Evolutionary conservation across 2,113 vertebrate genomes (phyloP), one percentile per base, ranked within the genome.

Genomic region (Dromiciops gliroides): DNA sequence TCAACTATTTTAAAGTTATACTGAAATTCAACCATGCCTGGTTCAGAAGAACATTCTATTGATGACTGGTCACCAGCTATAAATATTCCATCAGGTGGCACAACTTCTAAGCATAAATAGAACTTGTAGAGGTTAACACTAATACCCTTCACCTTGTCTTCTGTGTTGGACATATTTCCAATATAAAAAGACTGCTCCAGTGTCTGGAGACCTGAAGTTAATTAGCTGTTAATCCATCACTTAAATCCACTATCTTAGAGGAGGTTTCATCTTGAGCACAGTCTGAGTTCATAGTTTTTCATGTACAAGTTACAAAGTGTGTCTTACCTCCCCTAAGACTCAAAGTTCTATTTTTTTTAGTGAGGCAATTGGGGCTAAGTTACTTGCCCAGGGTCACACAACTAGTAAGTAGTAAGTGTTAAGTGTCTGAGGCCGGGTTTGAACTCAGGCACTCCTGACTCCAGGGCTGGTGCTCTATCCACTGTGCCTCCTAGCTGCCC

Each of bases 151-250:
- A 97, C 44, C 47, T 97, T 94, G 88, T 93, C 96, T 94, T 89
- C 23, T 95, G 89, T 94, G 48, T 95, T 94, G 91, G 52, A 92
- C 37, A 93, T 53, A 23, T 50, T 96, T 97, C 90, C 96, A 92
- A 96, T 97, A 96, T 90, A 94, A 97, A 96, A 48, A 47, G 48
- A 97, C 14, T 91, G 91, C 95, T 83, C 22, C n/a, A 83, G 37
- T 44, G 14, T 19, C 67, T 91, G 91, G 95, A 95, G 51, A 92
- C 49, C 67, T 83, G 53, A 3, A 93, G 67, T 96, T 97, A 98
- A 97, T 95, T 94, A 96, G 50, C 51, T 97, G 94, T 96, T 95
- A 98, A 98, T 83, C 37, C 19, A 44, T 67, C 60, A 67, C 12
- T 67, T n/a, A n/a, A 67, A 67, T 67, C 60, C 31, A 37, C 60